phyloP scores from a whole-genome alignment of 2,797 vertebrate genomes.

The Gadopsis marmoratus region DNA sequence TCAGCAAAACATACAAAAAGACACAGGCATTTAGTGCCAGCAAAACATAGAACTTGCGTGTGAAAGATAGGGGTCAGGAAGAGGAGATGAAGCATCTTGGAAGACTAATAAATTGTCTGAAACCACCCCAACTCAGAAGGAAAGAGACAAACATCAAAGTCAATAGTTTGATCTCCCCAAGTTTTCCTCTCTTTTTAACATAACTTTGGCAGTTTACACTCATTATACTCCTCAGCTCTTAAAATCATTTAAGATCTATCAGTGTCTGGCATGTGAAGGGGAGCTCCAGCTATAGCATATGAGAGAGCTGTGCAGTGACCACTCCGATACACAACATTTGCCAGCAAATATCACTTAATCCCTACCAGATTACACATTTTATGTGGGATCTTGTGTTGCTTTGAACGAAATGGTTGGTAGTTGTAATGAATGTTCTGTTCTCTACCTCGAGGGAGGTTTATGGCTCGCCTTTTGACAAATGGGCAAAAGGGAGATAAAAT shows the following conservation, averaged over 20 bases:
- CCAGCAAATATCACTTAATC: conserved; percentile 59
- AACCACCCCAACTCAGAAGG: conserved; percentile 69
- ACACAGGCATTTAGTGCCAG: conserved; percentile 7
- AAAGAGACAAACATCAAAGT: conserved; percentile 84
- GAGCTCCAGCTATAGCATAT: conserved; percentile 33
- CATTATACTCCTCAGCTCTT: conserved; percentile 76
- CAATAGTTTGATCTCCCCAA: conserved; percentile 78
- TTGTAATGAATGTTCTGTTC: conserved; percentile 57
- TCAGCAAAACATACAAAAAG: background rate
- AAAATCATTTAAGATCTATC: conserved; percentile 74
- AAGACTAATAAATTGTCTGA: conserved; percentile 81
- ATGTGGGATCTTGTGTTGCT: conserved; percentile 42
- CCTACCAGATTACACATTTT: conserved; percentile 47
- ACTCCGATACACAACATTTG: conserved; percentile 49
- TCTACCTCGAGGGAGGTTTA: conserved; percentile 61
- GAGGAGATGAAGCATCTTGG: conserved; percentile 65
- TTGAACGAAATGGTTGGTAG: conserved; percentile 51
- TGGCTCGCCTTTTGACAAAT: conserved; percentile 69
- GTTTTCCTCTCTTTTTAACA: conserved; percentile 73
- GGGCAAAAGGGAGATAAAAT: conserved; percentile 59
- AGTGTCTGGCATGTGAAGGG: conserved; percentile 46
- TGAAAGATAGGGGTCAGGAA: conserved; percentile 71
- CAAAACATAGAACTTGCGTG: conserved; percentile 40
- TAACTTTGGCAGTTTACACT: conserved; percentile 75
- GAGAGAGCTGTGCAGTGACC: conserved; percentile 28